These are phyloP conservation scores for Heliothis virescens DNA, from an alignment of 1,140 invertebrate genomes.

Conservation along the genomic window DNA sequence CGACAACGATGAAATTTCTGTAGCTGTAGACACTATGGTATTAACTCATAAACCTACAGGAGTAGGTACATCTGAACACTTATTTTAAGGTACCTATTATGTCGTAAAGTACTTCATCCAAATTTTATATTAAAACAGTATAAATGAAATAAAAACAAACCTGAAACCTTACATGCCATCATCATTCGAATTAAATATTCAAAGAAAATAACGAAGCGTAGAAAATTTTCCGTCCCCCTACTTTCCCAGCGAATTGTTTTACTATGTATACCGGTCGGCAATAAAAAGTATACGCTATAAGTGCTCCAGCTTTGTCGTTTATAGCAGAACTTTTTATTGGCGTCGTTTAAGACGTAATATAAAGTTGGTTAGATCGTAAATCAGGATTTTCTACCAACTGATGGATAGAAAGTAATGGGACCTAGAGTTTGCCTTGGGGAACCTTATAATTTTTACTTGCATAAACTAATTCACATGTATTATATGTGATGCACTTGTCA, in stretches of 20 bases:
- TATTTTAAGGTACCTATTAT: too few relatives aligned
- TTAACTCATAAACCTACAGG: too few relatives aligned
- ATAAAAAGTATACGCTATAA: conserved; percentile 59
- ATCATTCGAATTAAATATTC: conserved; percentile 48
- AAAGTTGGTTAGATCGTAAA: conserved; percentile 74
- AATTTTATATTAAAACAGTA: neutral
- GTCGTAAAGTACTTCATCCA: neutral
- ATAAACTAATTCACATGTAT: neutral
- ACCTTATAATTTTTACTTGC: neutral
- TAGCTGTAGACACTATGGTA: too few relatives aligned
- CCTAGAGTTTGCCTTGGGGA: conserved; percentile 29
- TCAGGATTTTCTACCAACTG: conserved; percentile 66
- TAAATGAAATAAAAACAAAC: conserved; percentile 3
- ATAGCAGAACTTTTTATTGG: conserved; percentile 78
- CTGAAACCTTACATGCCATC: conserved; percentile 30
- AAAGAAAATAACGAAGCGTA: conserved; percentile 44
- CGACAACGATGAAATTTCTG: too few relatives aligned
- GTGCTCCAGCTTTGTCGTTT: conserved; percentile 54
- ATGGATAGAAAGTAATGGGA: conserved; percentile 48
- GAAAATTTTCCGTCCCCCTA: conserved; percentile 38
- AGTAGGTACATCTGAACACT: too few relatives aligned
- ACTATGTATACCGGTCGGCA: conserved; percentile 54
- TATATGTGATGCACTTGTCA: neutral
- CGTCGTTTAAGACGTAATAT: conserved; percentile 73
- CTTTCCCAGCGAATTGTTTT: conserved; percentile 50